phyloP scores from a whole-genome alignment of 1,140 invertebrate species.

The Lethrus apterus region DNA sequence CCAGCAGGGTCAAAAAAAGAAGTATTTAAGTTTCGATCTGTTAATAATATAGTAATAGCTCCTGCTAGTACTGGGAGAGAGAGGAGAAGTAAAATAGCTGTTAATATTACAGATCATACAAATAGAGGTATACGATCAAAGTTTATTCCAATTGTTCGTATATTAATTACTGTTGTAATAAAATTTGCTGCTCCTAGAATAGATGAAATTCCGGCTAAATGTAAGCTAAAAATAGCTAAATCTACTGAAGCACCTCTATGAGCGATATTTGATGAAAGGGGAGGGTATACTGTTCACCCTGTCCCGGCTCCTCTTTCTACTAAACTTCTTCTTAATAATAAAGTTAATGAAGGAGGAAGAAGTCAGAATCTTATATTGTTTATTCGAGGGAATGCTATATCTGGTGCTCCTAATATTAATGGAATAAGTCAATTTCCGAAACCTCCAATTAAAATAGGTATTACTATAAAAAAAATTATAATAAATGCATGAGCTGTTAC shows the following conservation, averaged over 20 bases:
- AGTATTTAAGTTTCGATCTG: slow-evolving; percentile 63
- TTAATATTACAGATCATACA: slow-evolving; percentile 61
- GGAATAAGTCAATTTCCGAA: slow-evolving; percentile 73
- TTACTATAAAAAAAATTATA: slow-evolving; percentile 76
- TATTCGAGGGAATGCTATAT: slow-evolving; percentile 69
- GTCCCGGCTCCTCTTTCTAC: slow-evolving; percentile 56
- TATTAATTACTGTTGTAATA: slow-evolving; percentile 54
- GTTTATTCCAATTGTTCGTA: slow-evolving; percentile 43
- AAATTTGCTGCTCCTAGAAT: slow-evolving; percentile 63
- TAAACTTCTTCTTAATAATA: slow-evolving; percentile 51
- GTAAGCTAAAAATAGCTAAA: slow-evolving; percentile 59
- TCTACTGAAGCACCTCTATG: slow-evolving; percentile 56
- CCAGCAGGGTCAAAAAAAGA: slow-evolving; percentile 60
- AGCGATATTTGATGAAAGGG: slow-evolving; percentile 49
- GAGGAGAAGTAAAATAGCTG: slow-evolving; percentile 44
- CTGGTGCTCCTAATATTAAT: slow-evolving; percentile 59
- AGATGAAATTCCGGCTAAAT: slow-evolving; percentile 58
- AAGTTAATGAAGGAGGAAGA: slow-evolving; percentile 51
- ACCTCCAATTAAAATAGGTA: slow-evolving; percentile 68
- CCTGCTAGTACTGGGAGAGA: slow-evolving; percentile 60
- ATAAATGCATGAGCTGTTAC: slow-evolving; percentile 66
- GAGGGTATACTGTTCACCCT: slow-evolving; percentile 63
- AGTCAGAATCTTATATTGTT: slow-evolving; percentile 76
- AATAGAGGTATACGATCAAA: slow-evolving; percentile 52
- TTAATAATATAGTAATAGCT: slow-evolving; percentile 64